A percentile compares a stretch with the other conserved stretches of the same genome.
phyloP scores from a whole-genome alignment of 2,888 invertebrate genomes.

The Lepidocyrtinus sp. region DNA sequence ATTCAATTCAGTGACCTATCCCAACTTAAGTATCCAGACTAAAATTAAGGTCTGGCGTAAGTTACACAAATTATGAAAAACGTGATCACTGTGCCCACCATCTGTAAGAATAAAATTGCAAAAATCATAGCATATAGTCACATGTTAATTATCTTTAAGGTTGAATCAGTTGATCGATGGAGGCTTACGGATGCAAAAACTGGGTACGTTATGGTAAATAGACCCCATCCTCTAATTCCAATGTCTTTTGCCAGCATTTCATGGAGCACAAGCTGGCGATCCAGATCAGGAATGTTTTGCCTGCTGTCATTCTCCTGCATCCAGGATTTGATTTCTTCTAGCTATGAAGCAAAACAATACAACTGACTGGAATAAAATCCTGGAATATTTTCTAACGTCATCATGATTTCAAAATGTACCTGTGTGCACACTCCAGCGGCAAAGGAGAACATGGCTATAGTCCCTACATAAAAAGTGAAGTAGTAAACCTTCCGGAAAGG shows the following conservation, averaged over 20 bases:
- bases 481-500: not conserved
- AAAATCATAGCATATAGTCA: no score
- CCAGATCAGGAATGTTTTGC: not conserved
- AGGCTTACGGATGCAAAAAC: constrained; percentile 16
- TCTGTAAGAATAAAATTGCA: no score
- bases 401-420: no score
- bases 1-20: no score
- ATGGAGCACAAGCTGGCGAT: constrained; percentile 7
- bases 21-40: no score
- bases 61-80: no score
- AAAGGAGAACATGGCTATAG: not conserved
- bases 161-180: no score
- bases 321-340: constrained; percentile 21
- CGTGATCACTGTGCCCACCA: no score
- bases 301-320: not conserved
- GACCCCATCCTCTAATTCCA: constrained; percentile 19
- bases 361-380: not conserved
- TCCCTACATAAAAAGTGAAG: not conserved
- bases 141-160: no score
- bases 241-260: constrained; percentile 23
- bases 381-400: not conserved
- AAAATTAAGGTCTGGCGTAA: no score
- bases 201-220: constrained; percentile 16
- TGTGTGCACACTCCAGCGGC: not conserved
- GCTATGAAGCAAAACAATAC: not conserved